Base-by-base conservation (phyloP, 2,888 invertebrate genomes). In the Lutraria lutraria region DNA sequence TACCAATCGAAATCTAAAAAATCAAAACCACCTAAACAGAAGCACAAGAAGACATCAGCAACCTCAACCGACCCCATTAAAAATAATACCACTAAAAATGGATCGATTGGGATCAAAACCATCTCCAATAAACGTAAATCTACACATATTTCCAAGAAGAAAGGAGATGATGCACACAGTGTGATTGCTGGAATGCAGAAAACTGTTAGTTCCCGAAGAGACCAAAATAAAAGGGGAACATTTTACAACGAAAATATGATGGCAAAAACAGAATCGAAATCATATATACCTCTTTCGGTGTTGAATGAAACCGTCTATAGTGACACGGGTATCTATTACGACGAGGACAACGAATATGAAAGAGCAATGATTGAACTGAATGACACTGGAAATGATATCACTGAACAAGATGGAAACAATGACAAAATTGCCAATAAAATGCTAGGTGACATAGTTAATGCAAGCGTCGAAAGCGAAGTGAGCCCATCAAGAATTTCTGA, bases 271-370 rank as follows among this genome's bases (percentile, higher is more conserved):
- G 85, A 85, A 21, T 19, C 54, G 12, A 56, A 60, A 60, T 79
- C 79, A 34, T 79, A 85, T 56, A 43, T 80, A 21, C 53, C 56
- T 43, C 29, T 85, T n/a, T 25, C 80, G 25, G 85, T 80, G 12
- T 76, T 52, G 54, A 85, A 79, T 53, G 56, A 56, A 54, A 76
- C 72, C 21, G 76, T 76, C 8, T 76, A 76, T 19, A 53, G 53
- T 25, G 53, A 80, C 60, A 53, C 60, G 43, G 89, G 89, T 53
- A 89, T 89, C 21, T 87, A 72, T 15, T 89, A 89, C 43, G 89
- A 89, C 54, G 89, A 89, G 12, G 89, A 89, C 53, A 89, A 89
- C 76, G 81, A 82, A 43, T 60, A 63, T 25, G 82, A 85, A 43
- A 79, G 87, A 19, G 85, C 80, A 16, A 76, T 76, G 76, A 15